A percentile compares a stretch with the other conserved stretches of the same genome.
These are phyloP conservation scores for Leptopilina myrica DNA, from an alignment of 2,888 invertebrate genomes.

Conservation along the genomic window DNA sequence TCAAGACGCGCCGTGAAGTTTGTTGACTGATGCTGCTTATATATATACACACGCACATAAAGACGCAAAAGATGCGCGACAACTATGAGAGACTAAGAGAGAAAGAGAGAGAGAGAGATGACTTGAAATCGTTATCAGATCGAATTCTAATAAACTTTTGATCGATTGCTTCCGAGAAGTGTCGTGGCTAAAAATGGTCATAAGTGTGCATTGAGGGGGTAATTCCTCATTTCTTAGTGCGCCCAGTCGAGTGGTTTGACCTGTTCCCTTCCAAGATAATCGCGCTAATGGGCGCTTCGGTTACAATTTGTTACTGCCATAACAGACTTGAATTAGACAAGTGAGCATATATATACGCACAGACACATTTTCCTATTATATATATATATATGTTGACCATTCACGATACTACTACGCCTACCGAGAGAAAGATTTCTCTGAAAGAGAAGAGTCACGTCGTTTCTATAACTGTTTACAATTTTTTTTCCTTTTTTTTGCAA, in stretches of 20 bases:
- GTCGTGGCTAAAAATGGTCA: conserved; percentile 46
- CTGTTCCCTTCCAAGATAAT: conserved; percentile 32
- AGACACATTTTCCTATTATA: too few relatives aligned
- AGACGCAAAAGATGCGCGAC: too few relatives aligned
- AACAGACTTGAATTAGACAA: conserved; percentile 38
- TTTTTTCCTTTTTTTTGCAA: too few relatives aligned
- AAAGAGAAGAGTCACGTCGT: conserved; percentile 53
- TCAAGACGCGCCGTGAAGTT: not conserved
- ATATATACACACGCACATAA: too few relatives aligned
- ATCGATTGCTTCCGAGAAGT: conserved; percentile 34
- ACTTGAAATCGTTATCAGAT: conserved; percentile 10
- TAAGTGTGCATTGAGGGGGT: conserved; percentile 42
- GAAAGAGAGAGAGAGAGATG: not conserved
- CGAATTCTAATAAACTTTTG: conserved; percentile 39
- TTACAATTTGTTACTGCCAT: conserved; percentile 42
- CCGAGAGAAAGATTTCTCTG: conserved; percentile 46
- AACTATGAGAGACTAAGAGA: not conserved
- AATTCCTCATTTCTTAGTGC: conserved; percentile 40
- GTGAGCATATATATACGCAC: conserved; percentile 6
- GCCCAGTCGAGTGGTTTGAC: conserved; percentile 35
- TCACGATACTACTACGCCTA: too few relatives aligned
- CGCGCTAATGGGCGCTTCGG: conserved; percentile 38
- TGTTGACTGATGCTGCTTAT: too few relatives aligned
- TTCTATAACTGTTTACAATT: conserved; percentile 62
- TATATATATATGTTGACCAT: not conserved